Conservation (phyloP, 2,888 invertebrate genomes). For the Hirtodrosophila trivittata region DNA sequence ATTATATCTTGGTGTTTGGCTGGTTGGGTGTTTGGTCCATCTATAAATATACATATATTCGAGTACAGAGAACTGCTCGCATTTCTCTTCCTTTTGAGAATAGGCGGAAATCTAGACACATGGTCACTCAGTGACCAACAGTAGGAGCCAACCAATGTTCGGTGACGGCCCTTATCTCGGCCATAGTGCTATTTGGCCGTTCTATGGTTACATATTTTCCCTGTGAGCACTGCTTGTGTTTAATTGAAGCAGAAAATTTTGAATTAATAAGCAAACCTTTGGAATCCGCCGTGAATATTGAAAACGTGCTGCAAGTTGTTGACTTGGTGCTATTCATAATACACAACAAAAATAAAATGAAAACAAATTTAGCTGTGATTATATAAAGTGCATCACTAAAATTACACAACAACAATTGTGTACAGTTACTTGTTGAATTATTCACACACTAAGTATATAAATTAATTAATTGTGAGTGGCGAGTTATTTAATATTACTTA, state of each 20-base stretch:
- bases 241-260: not conserved
- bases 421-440: conserved; percentile 12
- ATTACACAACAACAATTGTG: conserved; percentile 49
- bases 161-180: conserved; percentile 32
- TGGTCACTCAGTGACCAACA: conserved; percentile 25
- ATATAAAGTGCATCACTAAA: conserved; percentile 47
- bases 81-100: conserved; percentile 42
- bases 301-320: conserved; percentile 13
- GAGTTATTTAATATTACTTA: not conserved
- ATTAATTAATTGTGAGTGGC: conserved; percentile 1
- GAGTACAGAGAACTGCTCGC: conserved; percentile 17
- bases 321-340: not conserved
- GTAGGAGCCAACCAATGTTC: conserved; percentile 19
- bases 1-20: conserved; percentile 3
- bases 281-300: not conserved
- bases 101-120: conserved; percentile 56
- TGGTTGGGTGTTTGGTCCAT: not conserved
- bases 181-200: conserved; percentile 17
- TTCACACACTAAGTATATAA: not conserved
- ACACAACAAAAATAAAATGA: not conserved
- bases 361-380: conserved; percentile 34
- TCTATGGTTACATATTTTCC: conserved; percentile 33
- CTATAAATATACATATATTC: conserved; percentile 39
- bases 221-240: too few species aligned
- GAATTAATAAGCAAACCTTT: not conserved